Conservation (phyloP, 2,888 invertebrate species). For the Pollenia amentaria region DNA sequence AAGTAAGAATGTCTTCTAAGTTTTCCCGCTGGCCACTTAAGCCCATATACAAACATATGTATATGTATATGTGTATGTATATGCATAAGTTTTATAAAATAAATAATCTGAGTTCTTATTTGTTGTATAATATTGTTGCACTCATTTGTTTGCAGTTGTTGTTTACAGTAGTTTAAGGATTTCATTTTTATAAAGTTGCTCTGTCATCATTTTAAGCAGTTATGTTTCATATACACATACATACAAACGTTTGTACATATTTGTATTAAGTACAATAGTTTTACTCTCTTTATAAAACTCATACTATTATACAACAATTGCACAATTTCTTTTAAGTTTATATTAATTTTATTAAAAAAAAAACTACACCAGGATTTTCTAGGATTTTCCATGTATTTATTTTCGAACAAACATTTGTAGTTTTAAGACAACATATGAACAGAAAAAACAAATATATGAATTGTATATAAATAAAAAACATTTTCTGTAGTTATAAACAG, state of each 20-base stretch:
- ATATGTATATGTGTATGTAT: not conserved
- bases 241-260: not conserved
- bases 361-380: conserved; percentile 26
- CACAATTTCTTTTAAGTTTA: conserved; percentile 8
- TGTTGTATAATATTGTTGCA: conserved; percentile 4
- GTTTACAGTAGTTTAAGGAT: conserved; percentile 38
- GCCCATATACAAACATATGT: not conserved
- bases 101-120: conserved; percentile 23
- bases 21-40: no score
- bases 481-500: conserved; percentile 24
- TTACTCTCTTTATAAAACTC: conserved; percentile 12
- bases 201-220: conserved; percentile 40
- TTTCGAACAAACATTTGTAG: conserved; percentile 35
- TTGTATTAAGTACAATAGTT: conserved; percentile 6
- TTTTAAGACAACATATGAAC: conserved; percentile 17
- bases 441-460: not conserved
- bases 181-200: conserved; percentile 39
- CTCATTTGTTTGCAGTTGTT: conserved; percentile 16
- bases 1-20: no score
- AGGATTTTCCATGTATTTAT: conserved; percentile 37
- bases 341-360: conserved; percentile 22
- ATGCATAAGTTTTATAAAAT: conserved; percentile 29
- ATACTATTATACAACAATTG: not conserved
- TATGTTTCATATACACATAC: not conserved
- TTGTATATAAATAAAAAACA: conserved; percentile 9